Percentiles rank a stretch among this genome's conserved stretches.
phyloP scores from a whole-genome alignment of 2,888 invertebrate species.

The Pollenia labialis region DNA sequence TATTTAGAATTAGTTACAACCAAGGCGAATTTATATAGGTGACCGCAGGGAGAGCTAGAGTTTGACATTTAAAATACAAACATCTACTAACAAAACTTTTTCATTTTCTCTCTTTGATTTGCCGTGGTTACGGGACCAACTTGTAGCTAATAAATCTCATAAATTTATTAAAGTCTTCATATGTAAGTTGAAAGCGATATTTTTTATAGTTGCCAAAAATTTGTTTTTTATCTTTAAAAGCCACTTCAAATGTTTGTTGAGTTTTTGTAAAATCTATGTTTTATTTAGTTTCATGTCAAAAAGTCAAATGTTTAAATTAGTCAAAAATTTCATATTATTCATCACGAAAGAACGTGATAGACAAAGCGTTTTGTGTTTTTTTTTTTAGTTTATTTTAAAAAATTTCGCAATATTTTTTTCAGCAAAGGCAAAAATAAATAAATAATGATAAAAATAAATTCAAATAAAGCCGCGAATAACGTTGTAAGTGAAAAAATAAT shows the following conservation, averaged over 20 bases:
- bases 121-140: too few relatives aligned
- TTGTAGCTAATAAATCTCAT: too few relatives aligned
- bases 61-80: too few relatives aligned
- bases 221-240: neutral
- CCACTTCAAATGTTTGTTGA: conserved; percentile 32
- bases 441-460: neutral
- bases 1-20: too few relatives aligned
- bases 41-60: too few relatives aligned
- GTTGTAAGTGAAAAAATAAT: too few relatives aligned
- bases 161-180: too few relatives aligned
- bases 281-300: conserved; percentile 36
- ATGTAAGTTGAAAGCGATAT: neutral
- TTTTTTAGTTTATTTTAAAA: conserved; percentile 26
- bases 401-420: conserved; percentile 52
- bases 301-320: conserved; percentile 43
- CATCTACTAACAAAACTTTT: too few relatives aligned
- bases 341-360: conserved; percentile 70
- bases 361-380: conserved; percentile 42
- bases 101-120: too few relatives aligned
- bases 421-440: conserved; percentile 5
- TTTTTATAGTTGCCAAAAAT: neutral
- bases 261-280: neutral
- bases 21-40: too few relatives aligned
- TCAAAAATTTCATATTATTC: conserved; percentile 50
- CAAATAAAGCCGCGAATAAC: too few relatives aligned